These are phyloP conservation scores for Plagodis dolabraria DNA, from an alignment of 2,888 invertebrate species.

Conservation along the genomic window DNA sequence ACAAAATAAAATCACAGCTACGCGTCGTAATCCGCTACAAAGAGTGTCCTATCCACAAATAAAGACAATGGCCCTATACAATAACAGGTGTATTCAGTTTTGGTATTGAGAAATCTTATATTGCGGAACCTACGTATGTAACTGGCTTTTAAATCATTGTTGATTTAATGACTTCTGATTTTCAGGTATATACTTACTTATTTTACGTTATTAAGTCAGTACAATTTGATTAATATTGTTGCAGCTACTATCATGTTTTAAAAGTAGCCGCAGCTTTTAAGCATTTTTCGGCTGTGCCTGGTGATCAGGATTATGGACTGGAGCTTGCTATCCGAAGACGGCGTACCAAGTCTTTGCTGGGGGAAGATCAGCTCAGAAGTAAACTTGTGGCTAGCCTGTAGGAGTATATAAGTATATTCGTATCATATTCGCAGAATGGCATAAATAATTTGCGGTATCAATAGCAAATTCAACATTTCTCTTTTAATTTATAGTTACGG, in stretches of 20 bases:
- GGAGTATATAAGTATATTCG: conserved; percentile 36
- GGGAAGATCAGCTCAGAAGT: conserved; percentile 70
- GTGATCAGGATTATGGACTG: conserved; percentile 66
- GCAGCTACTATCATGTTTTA: conserved; percentile 68
- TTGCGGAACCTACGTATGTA: too few species aligned
- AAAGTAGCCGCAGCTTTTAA: conserved; percentile 69
- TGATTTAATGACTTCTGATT: too few species aligned
- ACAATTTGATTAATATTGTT: conserved; percentile 13
- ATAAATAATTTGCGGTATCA: neutral
- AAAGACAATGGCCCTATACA: too few species aligned
- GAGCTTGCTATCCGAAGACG: conserved; percentile 77
- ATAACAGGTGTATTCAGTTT: too few species aligned
- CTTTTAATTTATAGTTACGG: conserved; percentile 52
- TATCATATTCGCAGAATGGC: neutral
- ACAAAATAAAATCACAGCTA: too few species aligned
- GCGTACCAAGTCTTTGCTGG: conserved; percentile 73
- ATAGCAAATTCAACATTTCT: neutral
- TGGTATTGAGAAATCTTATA: too few species aligned
- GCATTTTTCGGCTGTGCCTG: conserved; percentile 57
- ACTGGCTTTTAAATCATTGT: too few species aligned
- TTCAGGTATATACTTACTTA: too few species aligned
- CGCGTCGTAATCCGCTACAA: too few species aligned
- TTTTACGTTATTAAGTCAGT: too few species aligned
- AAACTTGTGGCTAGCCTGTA: conserved; percentile 68
- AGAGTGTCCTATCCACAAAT: too few species aligned